Evolutionary conservation across 2,113 vertebrate genomes (phyloP).

Genomic region (Tachysurus fulvidraco): DNA sequence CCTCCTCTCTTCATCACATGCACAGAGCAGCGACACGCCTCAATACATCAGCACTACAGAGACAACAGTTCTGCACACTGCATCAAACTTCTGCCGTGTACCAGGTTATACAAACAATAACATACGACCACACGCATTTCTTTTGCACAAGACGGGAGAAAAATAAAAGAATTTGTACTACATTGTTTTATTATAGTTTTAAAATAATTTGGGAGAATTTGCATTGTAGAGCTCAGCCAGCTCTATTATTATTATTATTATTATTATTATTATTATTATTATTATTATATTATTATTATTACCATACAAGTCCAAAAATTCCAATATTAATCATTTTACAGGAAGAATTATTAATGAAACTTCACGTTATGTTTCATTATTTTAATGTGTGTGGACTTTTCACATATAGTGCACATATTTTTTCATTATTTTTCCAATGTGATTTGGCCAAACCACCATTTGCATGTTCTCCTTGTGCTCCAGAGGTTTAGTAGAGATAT

Average conservation of each 20-base stretch:
- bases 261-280: not conserved
- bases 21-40: constrained; percentile 77
- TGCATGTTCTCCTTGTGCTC: no score
- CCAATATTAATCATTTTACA: not conserved
- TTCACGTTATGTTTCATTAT: not conserved
- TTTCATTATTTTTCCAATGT: not conserved
- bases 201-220: not conserved
- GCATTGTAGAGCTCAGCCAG: not conserved
- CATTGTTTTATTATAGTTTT: not conserved
- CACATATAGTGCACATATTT: not conserved
- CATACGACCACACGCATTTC: not conserved
- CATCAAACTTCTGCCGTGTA: constrained; percentile 1
- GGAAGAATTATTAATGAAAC: not conserved
- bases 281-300: no score
- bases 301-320: not conserved
- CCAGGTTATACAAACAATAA: not conserved
- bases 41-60: constrained; percentile 66
- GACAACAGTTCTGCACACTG: constrained; percentile 6
- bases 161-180: not conserved
- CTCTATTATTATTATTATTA: not conserved
- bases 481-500: no score
- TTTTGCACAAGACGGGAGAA: not conserved
- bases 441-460: not conserved
- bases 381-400: not conserved
- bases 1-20: constrained; percentile 82